A percentile compares a stretch with the other conserved stretches of the same genome.
Evolutionary conservation across 2,113 vertebrate genomes (phyloP).

Genomic region (Trematomus loennbergii): DNA sequence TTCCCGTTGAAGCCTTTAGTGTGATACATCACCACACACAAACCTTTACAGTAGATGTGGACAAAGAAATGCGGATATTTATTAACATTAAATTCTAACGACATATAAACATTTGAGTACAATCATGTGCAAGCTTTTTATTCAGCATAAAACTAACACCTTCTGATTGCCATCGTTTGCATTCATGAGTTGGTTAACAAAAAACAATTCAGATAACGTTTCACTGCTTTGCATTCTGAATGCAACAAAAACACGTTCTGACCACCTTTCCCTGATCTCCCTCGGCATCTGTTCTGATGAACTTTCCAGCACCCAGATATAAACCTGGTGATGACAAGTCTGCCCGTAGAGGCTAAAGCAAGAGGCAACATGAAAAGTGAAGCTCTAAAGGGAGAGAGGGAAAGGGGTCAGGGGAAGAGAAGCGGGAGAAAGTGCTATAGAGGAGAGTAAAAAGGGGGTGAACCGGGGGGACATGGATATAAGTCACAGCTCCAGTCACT

Average conservation of each 20-base stretch:
- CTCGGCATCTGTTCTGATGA: background rate
- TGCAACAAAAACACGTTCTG: constrained; percentile 20
- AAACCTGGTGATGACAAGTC: background rate
- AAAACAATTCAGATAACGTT: constrained; percentile 27
- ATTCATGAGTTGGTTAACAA: constrained; percentile 38
- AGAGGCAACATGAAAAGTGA: background rate
- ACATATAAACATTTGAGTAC: background rate
- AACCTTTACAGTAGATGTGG: background rate
- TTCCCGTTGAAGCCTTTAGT: background rate
- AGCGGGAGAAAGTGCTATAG: constrained; percentile 26
- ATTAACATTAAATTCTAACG: background rate
- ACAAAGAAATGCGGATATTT: background rate
- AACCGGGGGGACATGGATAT: constrained; percentile 77
- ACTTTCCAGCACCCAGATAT: background rate
- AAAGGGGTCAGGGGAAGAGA: constrained; percentile 32
- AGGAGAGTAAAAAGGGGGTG: constrained; percentile 23
- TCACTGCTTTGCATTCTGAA: constrained; percentile 12
- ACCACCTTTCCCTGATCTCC: background rate
- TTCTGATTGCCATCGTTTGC: constrained; percentile 10
- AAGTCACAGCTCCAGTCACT: constrained; percentile 88
- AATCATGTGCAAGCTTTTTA: constrained; percentile 18
- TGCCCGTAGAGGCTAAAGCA: background rate
- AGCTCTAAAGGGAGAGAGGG: constrained; percentile 63
- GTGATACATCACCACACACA: background rate
- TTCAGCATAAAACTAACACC: background rate